Base-by-base conservation (phyloP, 2,888 invertebrate species). In the Agrochola macilenta region DNA sequence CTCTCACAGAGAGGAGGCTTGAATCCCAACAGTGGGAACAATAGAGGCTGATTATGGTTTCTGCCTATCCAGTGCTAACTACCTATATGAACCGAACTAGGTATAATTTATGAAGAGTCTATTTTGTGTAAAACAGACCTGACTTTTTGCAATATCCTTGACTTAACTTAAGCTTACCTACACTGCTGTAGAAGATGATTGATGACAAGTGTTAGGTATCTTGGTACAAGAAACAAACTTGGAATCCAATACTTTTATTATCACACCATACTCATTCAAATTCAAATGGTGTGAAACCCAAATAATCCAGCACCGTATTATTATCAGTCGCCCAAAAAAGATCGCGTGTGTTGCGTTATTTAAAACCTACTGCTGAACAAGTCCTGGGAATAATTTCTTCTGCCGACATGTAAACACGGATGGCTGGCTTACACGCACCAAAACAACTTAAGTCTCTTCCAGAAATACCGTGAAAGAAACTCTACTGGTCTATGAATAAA, bases 341-440 rank as follows among this genome's bases (percentile, higher is more conserved):
- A 86, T 88, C 83, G 87, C 87, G 87, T 86, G 87, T 85, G 87
- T 88, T 81, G 78, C 81, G 90, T 92, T 93, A 93, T 94, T 94
- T 92, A 92, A 93, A 93, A 92, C 90, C 89, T 89, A 89, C 89
- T 83, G 90, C 85, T 92, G 87, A 89, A 92, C 91, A 91, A 91
- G 91, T 92, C 90, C 90, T 93, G 90, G 90, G 93, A 93, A 93
- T 94, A 93, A 94, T 94, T 95, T 93, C 93, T 93, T 92, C 91
- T 91, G 91, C 92, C 92, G 91, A 93, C 93, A 93, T 93, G 93
- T 95, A 95, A 95, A 95, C 95, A 94, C 93, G 91, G 91, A 91
- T 91, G 90, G 88, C 79, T 76, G 74, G 14, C 5, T n/a, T 5
- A 46, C 30, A 11, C 43, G 26, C 39, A 9, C 14, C 30, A 76